phyloP scores from a whole-genome alignment of 2,797 vertebrate genomes.

The Hoplostethus mediterraneus region DNA sequence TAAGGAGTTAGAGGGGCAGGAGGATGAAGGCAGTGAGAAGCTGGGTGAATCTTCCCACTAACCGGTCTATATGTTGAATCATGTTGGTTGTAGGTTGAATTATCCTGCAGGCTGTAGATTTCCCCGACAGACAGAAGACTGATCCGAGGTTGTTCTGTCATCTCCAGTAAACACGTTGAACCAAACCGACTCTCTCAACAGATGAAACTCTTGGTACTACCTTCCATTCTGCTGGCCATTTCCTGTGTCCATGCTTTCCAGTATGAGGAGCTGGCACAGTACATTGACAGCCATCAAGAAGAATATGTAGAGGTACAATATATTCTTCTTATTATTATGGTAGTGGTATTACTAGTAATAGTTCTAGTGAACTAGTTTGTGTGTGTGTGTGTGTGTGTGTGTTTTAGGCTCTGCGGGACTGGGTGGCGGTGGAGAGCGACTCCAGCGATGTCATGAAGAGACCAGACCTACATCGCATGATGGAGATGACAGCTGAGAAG shows the following conservation, averaged over 20 bases:
- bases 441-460: conserved; percentile 82
- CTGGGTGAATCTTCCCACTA: no score
- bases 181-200: conserved; percentile 46
- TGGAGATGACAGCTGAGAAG: conserved; percentile 82
- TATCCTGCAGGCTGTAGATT: no score
- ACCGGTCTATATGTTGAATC: no score
- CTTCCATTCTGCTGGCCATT: conserved; percentile 58
- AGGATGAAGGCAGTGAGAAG: no score
- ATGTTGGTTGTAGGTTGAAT: no score
- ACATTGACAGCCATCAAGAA: conserved; percentile 78
- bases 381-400: conserved; percentile 28
- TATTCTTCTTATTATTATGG: background rate
- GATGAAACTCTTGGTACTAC: conserved; percentile 64
- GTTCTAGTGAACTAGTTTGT: background rate
- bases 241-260: conserved; percentile 62
- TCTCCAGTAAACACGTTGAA: background rate
- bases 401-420: conserved; percentile 77
- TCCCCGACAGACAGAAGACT: no score
- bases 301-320: conserved; percentile 76
- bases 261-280: conserved; percentile 63
- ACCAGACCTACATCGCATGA: conserved; percentile 81
- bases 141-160: no score
- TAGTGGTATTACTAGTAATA: no score
- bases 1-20: no score
- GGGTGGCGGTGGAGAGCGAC: conserved; percentile 85